These are phyloP conservation scores for Beroe forskalii DNA, from an alignment of 37 sponge, comb jelly and placozoan species.

Conservation along the genomic window DNA sequence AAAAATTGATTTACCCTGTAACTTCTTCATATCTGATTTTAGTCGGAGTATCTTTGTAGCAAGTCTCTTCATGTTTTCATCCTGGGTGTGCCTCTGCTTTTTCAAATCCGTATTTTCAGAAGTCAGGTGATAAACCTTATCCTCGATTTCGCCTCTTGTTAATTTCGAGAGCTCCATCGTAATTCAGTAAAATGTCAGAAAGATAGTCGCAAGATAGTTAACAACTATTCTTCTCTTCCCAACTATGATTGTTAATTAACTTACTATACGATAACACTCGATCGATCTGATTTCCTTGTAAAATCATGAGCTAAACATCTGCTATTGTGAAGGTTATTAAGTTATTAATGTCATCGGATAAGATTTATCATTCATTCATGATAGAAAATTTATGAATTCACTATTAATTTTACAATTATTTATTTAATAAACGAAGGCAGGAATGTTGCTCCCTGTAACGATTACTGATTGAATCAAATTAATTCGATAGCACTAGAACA, in stretches of 20 bases:
- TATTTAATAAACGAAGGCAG: too few relatives aligned
- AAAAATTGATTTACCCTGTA: constrained; percentile 48
- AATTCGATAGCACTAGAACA: too few relatives aligned
- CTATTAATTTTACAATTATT: too few relatives aligned
- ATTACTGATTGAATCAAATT: too few relatives aligned
- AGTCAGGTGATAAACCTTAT: constrained; percentile 22
- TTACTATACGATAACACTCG: too few relatives aligned
- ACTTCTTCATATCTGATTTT: constrained; percentile 61
- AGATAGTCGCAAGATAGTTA: neutral
- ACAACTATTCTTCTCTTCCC: neutral
- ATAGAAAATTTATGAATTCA: too few relatives aligned
- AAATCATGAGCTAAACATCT: neutral
- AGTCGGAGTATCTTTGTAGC: constrained; percentile 59
- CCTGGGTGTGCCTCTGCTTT: constrained; percentile 25
- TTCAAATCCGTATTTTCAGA: constrained; percentile 54
- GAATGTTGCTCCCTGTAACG: too few relatives aligned
- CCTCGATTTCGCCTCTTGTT: neutral
- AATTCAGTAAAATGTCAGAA: neutral
- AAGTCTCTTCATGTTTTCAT: constrained; percentile 61
- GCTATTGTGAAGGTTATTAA: neutral
- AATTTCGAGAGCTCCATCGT: constrained; percentile 15
- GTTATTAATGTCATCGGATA: too few relatives aligned
- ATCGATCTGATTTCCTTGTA: neutral
- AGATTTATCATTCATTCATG: too few relatives aligned
- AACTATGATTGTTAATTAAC: too few relatives aligned